A percentile compares a stretch with the other conserved stretches of the same genome.
Evolutionary conservation across 2,797 vertebrate species (phyloP).

Genomic region (Mus spretus): DNA sequence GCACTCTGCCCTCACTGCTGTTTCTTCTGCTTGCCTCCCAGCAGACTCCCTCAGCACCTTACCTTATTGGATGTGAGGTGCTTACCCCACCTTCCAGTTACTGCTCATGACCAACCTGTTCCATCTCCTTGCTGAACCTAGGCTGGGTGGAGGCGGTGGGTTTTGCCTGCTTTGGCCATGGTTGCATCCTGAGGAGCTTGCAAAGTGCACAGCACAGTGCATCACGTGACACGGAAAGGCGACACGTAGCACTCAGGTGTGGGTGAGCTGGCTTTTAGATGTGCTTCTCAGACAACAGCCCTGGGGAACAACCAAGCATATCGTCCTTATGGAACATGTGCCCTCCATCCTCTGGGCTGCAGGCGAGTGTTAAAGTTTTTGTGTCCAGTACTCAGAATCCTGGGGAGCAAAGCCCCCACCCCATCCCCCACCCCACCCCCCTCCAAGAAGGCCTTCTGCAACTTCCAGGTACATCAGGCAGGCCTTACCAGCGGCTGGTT

Average conservation of each 20-base stretch:
- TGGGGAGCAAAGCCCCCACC: not conserved
- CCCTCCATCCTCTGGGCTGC: not conserved
- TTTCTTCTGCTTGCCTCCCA: not conserved
- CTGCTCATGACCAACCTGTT: not conserved
- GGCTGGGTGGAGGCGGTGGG: not conserved
- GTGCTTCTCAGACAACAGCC: not conserved
- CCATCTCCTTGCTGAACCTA: not conserved
- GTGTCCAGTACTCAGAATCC: not conserved
- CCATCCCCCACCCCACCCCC: too few species aligned
- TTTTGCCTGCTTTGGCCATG: too few species aligned
- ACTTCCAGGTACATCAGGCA: too few species aligned
- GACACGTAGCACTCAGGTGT: rapidly evolving
- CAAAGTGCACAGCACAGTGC: not conserved
- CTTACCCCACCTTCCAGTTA: not conserved
- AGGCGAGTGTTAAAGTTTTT: not conserved
- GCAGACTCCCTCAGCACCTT: not conserved
- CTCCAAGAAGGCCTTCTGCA: not conserved
- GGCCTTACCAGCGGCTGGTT: not conserved
- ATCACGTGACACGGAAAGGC: rapidly evolving
- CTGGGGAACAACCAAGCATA: too few species aligned
- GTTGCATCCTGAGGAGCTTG: rapidly evolving
- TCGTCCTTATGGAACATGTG: not conserved
- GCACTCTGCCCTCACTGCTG: not conserved
- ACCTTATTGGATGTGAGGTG: too few species aligned
- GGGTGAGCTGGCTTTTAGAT: not conserved